phyloP scores from a whole-genome alignment of 2,797 vertebrate genomes.

The Hippopotamyrus pictus region DNA sequence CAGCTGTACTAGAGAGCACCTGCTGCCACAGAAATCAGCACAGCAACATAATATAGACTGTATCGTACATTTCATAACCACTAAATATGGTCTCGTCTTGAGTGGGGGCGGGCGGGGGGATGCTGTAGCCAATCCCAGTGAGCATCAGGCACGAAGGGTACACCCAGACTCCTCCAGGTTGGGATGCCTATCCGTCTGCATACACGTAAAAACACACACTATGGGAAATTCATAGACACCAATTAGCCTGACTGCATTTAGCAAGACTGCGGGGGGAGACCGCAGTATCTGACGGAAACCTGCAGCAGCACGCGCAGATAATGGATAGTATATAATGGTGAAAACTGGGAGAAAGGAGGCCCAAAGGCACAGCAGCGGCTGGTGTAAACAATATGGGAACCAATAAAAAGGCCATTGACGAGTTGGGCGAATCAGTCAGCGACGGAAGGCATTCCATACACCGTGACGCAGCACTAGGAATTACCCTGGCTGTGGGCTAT shows the following conservation, averaged over 20 bases:
- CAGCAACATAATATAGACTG: background rate
- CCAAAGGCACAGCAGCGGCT: background rate
- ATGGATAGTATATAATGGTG: background rate
- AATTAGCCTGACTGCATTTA: background rate
- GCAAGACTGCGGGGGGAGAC: background rate
- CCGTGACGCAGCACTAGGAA: background rate
- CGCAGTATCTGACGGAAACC: background rate
- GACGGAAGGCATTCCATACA: background rate
- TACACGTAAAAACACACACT: background rate
- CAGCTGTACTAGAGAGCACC: background rate
- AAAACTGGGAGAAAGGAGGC: background rate
- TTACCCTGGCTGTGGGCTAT: no score
- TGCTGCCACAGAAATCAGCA: no score
- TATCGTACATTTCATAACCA: background rate
- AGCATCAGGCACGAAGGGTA: background rate
- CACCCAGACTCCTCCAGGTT: background rate
- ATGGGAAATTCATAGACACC: background rate
- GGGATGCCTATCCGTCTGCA: background rate
- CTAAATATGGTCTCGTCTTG: background rate
- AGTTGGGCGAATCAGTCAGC: background rate
- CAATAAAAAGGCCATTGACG: background rate
- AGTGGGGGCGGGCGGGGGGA: background rate
- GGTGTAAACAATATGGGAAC: background rate
- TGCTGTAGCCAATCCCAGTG: background rate
- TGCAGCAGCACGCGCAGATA: background rate